Conservation (phyloP, 2,797 vertebrate species). For the Holocentrus rufus region DNA sequence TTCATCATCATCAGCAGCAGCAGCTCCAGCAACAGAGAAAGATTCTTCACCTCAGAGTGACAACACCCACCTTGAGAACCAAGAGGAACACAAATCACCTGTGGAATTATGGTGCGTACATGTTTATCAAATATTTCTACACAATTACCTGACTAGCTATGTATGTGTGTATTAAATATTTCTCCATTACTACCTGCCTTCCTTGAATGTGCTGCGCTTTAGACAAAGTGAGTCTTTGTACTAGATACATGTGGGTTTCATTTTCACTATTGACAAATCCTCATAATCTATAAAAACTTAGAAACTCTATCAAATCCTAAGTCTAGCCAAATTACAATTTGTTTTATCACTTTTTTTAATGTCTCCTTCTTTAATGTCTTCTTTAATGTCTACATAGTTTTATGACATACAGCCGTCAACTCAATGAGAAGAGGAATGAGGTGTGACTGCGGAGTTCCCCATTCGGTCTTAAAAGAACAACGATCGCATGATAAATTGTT, state of each 20-base stretch:
- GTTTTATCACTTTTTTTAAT: neutral
- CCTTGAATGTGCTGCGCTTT: neutral
- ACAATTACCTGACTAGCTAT: neutral
- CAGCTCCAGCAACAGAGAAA: slow-evolving; percentile 28
- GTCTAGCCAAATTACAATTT: neutral
- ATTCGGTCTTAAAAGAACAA: slow-evolving; percentile 57
- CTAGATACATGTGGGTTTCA: neutral
- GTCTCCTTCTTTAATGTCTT: no score
- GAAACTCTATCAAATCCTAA: neutral
- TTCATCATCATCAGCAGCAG: slow-evolving; percentile 35
- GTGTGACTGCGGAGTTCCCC: slow-evolving; percentile 64
- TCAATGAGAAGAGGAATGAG: slow-evolving; percentile 41
- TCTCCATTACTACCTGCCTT: no score
- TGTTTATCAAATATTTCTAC: slow-evolving; percentile 22
- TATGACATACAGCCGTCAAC: neutral
- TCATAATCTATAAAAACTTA: neutral
- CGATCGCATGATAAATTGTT: slow-evolving; percentile 3
- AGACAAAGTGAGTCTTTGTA: neutral
- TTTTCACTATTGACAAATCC: neutral
- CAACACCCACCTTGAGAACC: slow-evolving; percentile 32
- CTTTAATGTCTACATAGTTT: neutral
- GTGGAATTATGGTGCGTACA: slow-evolving; percentile 63
- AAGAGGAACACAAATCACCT: slow-evolving; percentile 39
- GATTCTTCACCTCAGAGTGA: slow-evolving; percentile 33
- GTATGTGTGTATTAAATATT: no score